phyloP scores from a whole-genome alignment of 2,888 invertebrate genomes.

The Leucophenga maculata region DNA sequence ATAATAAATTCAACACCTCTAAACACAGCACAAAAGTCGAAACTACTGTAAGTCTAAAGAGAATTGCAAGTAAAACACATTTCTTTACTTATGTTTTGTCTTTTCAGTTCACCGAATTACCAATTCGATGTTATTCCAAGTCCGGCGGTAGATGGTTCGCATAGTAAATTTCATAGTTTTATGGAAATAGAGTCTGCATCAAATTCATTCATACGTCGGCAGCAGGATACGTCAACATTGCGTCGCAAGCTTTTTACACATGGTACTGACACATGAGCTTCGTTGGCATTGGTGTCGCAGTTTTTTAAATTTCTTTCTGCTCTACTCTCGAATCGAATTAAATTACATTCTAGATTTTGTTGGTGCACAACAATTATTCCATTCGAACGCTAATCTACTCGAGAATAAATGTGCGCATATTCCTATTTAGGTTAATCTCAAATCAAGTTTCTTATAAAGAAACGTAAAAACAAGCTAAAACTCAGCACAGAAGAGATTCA shows the following conservation, averaged over 20 bases:
- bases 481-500: neutral
- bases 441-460: slow-evolving; percentile 15
- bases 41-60: slow-evolving; percentile 47
- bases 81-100: neutral
- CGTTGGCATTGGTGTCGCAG: too few species aligned
- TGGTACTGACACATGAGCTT: slow-evolving; percentile 50
- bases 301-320: too few species aligned
- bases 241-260: slow-evolving; percentile 65
- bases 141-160: slow-evolving; percentile 29
- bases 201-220: slow-evolving; percentile 44
- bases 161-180: slow-evolving; percentile 45
- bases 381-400: neutral
- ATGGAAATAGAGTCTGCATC: slow-evolving; percentile 51
- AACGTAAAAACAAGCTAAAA: neutral
- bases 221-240: slow-evolving; percentile 63
- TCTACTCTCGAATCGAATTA: neutral
- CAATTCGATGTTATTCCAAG: slow-evolving; percentile 27
- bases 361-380: too few species aligned
- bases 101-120: slow-evolving; percentile 40
- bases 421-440: slow-evolving; percentile 1
- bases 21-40: slow-evolving; percentile 51
- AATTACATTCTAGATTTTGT: neutral
- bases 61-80: neutral
- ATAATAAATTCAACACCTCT: slow-evolving; percentile 70
- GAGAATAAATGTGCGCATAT: neutral